Conservation (phyloP, 2,888 invertebrate genomes). For the Argyresthia goedartella region DNA sequence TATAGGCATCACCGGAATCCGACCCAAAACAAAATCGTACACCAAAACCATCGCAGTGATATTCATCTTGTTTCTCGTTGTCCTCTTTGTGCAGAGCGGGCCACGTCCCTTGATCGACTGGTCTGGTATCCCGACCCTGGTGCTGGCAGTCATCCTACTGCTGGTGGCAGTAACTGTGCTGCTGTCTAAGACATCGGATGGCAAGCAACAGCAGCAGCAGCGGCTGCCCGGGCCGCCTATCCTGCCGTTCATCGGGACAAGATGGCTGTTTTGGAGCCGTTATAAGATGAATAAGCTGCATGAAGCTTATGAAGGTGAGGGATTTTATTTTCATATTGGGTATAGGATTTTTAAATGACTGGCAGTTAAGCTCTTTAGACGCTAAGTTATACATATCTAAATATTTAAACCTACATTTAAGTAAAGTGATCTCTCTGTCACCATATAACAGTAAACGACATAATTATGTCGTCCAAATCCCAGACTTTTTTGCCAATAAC, state of each 20-base stretch:
- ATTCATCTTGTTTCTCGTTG: no score
- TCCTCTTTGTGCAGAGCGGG: conserved; percentile 25
- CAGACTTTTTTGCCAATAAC: no score
- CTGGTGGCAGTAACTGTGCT: conserved; percentile 38
- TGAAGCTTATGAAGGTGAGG: conserved; percentile 81
- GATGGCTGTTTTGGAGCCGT: conserved; percentile 81
- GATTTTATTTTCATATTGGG: neutral
- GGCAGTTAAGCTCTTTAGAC: no score
- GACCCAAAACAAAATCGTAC: no score
- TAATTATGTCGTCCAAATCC: no score
- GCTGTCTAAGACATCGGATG: conserved; percentile 29
- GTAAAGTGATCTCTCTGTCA: no score
- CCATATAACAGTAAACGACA: no score
- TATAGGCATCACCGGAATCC: no score
- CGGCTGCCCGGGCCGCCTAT: conserved; percentile 80
- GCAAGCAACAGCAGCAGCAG: conserved; percentile 20
- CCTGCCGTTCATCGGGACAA: conserved; percentile 82
- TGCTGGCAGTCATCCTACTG: conserved; percentile 37
- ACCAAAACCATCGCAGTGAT: no score
- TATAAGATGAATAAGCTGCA: conserved; percentile 82
- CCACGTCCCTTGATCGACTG: conserved; percentile 52
- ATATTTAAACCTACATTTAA: no score
- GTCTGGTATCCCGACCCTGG: conserved; percentile 52
- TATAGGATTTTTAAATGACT: neutral
- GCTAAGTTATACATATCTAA: no score